These are phyloP conservation scores for Dryadula phaetusa DNA, from an alignment of 2,888 invertebrate species.

Conservation along the genomic window DNA sequence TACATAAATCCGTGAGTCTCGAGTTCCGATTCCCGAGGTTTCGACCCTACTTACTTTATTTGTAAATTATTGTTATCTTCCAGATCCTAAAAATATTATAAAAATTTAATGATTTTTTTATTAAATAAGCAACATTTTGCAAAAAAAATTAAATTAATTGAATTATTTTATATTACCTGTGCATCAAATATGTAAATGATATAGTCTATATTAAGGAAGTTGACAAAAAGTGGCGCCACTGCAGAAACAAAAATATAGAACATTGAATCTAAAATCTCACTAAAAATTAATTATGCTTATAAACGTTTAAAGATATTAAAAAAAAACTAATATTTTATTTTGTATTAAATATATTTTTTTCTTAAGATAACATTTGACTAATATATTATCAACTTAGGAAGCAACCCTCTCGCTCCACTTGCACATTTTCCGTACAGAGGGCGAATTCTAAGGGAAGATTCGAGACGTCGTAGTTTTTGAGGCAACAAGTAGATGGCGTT, in stretches of 20 bases:
- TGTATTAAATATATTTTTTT: not conserved
- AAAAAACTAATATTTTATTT: too few relatives aligned
- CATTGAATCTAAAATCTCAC: not conserved
- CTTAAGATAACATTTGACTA: not conserved
- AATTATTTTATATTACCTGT: not conserved
- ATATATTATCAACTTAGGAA: slow-evolving; percentile 31
- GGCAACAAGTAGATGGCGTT: slow-evolving; percentile 53
- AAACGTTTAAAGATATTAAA: too few relatives aligned
- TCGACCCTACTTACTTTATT: too few relatives aligned
- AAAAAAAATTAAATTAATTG: too few relatives aligned
- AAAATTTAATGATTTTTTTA: too few relatives aligned
- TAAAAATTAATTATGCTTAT: not conserved
- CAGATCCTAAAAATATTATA: too few relatives aligned
- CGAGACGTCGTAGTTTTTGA: slow-evolving; percentile 47
- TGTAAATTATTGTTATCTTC: too few relatives aligned
- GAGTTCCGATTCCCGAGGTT: too few relatives aligned
- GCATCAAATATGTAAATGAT: not conserved
- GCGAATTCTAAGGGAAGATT: slow-evolving; percentile 45
- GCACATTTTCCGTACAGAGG: slow-evolving; percentile 51
- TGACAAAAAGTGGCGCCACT: slow-evolving; percentile 20
- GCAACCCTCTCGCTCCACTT: slow-evolving; percentile 45
- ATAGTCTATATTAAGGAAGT: not conserved
- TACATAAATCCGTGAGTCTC: too few relatives aligned
- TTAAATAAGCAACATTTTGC: too few relatives aligned
- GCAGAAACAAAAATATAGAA: not conserved